phyloP scores from a whole-genome alignment of 2,888 invertebrate species.

The Gasteruption jaculator region DNA sequence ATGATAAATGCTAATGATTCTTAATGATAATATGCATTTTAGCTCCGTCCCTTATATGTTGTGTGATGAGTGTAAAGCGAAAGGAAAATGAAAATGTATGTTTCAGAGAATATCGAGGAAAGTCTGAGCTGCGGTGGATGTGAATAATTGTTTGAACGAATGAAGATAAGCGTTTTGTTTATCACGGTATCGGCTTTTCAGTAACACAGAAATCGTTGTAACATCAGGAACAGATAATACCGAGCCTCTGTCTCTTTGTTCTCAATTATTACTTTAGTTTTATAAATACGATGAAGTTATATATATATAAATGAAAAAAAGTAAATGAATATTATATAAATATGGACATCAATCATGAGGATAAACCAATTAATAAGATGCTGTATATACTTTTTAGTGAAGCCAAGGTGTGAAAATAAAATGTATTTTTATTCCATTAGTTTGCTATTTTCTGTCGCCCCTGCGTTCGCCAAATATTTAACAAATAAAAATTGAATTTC shows the following conservation, averaged over 20 bases:
- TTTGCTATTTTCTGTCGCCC: too few relatives aligned
- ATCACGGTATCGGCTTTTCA: too few relatives aligned
- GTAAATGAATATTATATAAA: slow-evolving; percentile 27
- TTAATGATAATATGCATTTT: slow-evolving; percentile 36
- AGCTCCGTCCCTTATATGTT: slow-evolving; percentile 45
- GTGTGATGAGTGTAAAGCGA: slow-evolving; percentile 25
- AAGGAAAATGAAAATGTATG: slow-evolving; percentile 17
- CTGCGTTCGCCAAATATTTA: too few relatives aligned
- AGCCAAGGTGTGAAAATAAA: slow-evolving; percentile 52
- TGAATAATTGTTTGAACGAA: too few relatives aligned
- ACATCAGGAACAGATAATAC: neutral
- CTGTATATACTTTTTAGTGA: slow-evolving; percentile 51
- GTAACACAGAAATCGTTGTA: too few relatives aligned
- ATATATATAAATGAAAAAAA: slow-evolving; percentile 29
- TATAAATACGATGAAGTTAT: slow-evolving; percentile 36
- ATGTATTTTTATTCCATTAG: slow-evolving; percentile 51
- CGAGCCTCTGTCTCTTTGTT: slow-evolving; percentile 41
- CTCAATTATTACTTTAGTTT: slow-evolving; percentile 42
- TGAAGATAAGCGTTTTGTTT: too few relatives aligned
- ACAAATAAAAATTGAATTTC: too few relatives aligned
- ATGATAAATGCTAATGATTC: slow-evolving; percentile 18
- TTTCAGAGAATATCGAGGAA: too few relatives aligned
- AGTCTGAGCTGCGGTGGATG: too few relatives aligned
- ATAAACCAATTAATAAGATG: slow-evolving; percentile 43
- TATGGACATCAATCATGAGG: slow-evolving; percentile 35